phyloP scores from a whole-genome alignment of 2,888 invertebrate species.

The Cephus spinipes region DNA sequence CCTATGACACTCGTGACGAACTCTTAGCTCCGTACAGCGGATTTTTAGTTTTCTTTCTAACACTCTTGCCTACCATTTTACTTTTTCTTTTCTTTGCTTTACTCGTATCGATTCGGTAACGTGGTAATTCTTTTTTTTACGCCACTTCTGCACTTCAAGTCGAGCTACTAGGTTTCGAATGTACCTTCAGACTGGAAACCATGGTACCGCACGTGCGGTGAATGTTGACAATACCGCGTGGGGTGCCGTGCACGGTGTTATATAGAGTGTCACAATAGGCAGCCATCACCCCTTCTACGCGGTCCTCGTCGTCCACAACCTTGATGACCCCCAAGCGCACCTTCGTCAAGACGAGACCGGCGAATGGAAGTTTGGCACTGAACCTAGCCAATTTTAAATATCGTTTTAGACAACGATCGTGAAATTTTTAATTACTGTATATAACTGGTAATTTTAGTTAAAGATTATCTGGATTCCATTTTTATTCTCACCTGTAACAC shows the following conservation, averaged over 20 bases:
- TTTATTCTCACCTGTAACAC: background rate
- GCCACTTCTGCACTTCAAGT: background rate
- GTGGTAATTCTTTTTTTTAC: background rate
- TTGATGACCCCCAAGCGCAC: constrained; percentile 52
- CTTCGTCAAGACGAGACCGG: background rate
- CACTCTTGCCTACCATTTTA: background rate
- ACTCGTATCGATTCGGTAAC: background rate
- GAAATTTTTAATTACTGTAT: background rate
- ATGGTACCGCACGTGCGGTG: constrained; percentile 66
- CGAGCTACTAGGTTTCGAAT: constrained; percentile 1
- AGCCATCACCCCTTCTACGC: constrained; percentile 46
- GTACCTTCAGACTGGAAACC: constrained; percentile 65
- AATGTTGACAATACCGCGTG: constrained; percentile 64
- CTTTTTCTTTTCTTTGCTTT: background rate
- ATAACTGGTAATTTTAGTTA: background rate
- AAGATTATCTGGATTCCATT: background rate
- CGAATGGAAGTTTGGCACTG: background rate
- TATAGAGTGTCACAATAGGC: constrained; percentile 63
- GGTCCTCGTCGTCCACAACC: constrained; percentile 39
- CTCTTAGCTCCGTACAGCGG: background rate
- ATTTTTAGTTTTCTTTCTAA: background rate
- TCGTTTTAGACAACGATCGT: background rate
- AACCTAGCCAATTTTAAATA: background rate
- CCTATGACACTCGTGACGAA: background rate
- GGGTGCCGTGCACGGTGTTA: constrained; percentile 56